Conservation (phyloP, 2,888 invertebrate species). For the Plebejus anna region DNA sequence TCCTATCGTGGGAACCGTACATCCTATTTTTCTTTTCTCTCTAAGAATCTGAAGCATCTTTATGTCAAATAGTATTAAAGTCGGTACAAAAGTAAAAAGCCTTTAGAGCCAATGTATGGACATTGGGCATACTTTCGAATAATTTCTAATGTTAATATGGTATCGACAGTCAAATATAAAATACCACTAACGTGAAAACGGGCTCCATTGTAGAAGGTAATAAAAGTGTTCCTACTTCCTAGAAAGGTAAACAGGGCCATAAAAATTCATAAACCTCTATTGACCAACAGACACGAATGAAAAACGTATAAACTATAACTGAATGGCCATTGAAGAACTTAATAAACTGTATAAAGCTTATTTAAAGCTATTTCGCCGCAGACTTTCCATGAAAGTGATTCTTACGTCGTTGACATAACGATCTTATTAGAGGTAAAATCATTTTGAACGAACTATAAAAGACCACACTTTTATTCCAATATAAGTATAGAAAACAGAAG, state of each 20-base stretch:
- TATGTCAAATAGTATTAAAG: background rate
- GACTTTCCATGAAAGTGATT: background rate
- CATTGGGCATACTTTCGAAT: background rate
- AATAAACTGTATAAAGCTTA: background rate
- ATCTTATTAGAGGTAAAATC: background rate
- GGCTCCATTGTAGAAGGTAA: background rate
- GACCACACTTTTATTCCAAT: background rate
- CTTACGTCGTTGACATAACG: background rate
- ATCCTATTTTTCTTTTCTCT: too few species aligned
- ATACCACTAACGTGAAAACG: background rate
- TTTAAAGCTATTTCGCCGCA: background rate
- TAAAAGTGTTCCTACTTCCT: background rate
- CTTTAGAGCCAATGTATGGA: background rate
- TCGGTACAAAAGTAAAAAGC: background rate
- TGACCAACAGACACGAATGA: background rate
- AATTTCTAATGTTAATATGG: background rate
- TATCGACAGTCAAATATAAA: background rate
- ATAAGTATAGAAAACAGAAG: background rate
- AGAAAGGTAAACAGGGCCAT: conserved; percentile 3
- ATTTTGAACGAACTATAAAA: background rate
- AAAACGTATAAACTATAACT: background rate
- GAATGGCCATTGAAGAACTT: background rate
- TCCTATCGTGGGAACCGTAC: too few species aligned
- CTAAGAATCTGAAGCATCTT: too few species aligned
- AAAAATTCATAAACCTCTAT: conserved; percentile 2